Percentiles rank a stretch among this genome's conserved stretches.
These are phyloP conservation scores for Hippopotamus amphibius DNA, from an alignment of 2,113 vertebrate genomes.

Conservation along the genomic window DNA sequence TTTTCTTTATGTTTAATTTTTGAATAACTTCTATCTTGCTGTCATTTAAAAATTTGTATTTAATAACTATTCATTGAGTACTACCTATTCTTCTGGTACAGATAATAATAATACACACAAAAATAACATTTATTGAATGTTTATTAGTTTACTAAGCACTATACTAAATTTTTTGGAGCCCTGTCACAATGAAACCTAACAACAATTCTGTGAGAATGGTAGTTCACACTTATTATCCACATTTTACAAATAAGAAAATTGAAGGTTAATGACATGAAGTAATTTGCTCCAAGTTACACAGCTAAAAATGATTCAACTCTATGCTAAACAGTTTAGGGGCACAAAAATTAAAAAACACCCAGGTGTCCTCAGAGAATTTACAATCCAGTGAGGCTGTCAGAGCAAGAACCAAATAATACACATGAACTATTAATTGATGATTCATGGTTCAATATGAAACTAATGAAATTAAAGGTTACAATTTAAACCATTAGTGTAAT, in stretches of 20 bases:
- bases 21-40: neutral
- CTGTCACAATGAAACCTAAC: slow-evolving; percentile 25
- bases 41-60: slow-evolving; percentile 44
- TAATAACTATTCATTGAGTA: slow-evolving; percentile 38
- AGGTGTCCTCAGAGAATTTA: neutral
- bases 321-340: neutral
- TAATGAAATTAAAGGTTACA: neutral
- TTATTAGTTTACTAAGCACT: neutral
- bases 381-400: neutral
- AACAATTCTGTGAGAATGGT: neutral
- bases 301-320: neutral
- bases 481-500: slow-evolving; percentile 19
- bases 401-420: neutral
- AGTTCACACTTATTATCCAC: neutral
- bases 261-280: neutral
- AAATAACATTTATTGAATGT: neutral
- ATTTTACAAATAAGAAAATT: slow-evolving; percentile 57
- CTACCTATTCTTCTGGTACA: neutral
- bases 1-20: too few relatives aligned
- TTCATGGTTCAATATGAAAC: neutral
- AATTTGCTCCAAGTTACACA: neutral
- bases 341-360: neutral
- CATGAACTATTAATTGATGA: neutral
- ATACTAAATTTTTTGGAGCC: neutral
- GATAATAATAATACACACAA: slow-evolving; percentile 27